Evolutionary conservation across 2,113 vertebrate species (phyloP).

Genomic region (Triplophysa rosa): DNA sequence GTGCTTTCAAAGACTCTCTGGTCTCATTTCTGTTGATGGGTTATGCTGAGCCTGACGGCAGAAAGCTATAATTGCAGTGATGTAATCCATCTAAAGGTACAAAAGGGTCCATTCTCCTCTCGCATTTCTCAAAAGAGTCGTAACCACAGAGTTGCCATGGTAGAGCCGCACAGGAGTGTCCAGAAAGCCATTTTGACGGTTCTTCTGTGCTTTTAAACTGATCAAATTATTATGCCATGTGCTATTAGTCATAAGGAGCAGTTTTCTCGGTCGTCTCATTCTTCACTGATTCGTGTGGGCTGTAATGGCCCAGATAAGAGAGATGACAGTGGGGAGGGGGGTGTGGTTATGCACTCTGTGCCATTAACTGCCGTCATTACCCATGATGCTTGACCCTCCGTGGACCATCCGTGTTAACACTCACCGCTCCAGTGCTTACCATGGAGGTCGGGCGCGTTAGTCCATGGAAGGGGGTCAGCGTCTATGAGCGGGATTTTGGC

Average conservation of each 20-base stretch:
- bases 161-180: background rate
- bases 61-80: conserved; percentile 42
- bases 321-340: background rate
- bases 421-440: background rate
- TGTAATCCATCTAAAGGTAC: conserved; percentile 42
- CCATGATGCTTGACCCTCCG: background rate
- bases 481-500: background rate
- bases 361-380: conserved; percentile 7
- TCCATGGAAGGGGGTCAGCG: background rate
- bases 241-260: background rate
- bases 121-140: background rate
- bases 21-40: conserved; percentile 25
- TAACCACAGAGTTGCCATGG: conserved; percentile 4
- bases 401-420: conserved; percentile 7
- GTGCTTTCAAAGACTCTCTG: conserved; percentile 9
- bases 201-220: background rate
- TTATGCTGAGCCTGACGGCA: background rate
- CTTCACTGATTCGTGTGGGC: background rate
- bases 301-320: background rate
- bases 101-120: conserved; percentile 32
- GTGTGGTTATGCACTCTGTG: background rate
- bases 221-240: conserved; percentile 14
- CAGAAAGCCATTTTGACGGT: background rate
- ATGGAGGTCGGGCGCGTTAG: background rate
- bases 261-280: background rate